These are phyloP conservation scores for Prunella strophiata DNA, from an alignment of 2,797 vertebrate species.

Conservation along the genomic window DNA sequence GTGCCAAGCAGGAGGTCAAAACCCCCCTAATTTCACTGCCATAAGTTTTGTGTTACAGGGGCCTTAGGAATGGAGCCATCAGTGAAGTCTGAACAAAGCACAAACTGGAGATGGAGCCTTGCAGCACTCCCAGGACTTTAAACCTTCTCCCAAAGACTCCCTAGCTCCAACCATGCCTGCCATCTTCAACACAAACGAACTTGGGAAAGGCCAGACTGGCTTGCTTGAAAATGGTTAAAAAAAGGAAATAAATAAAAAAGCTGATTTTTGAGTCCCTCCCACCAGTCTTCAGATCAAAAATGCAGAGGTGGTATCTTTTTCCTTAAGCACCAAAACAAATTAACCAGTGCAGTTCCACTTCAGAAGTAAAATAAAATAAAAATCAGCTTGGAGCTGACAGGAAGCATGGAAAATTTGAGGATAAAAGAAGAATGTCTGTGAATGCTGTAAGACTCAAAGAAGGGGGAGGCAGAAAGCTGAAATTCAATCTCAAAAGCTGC, in stretches of 20 bases:
- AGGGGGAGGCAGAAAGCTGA: not conserved
- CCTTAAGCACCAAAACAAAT: constrained; percentile 63
- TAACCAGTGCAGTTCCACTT: constrained; percentile 58
- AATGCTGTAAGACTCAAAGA: not conserved
- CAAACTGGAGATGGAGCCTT: not conserved
- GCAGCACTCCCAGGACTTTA: accelerated
- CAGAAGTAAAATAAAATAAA: constrained; percentile 25
- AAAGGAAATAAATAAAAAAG: not conserved
- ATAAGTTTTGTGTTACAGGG: not conserved
- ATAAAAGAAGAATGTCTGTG: constrained; percentile 29
- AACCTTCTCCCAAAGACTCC: not conserved
- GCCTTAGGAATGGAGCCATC: not conserved
- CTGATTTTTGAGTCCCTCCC: constrained; percentile 28
- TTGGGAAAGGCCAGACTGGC: not conserved
- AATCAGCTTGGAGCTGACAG: constrained; percentile 24
- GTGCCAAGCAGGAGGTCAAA: not conserved
- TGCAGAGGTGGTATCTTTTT: constrained; percentile 55
- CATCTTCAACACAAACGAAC: accelerated
- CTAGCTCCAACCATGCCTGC: not conserved
- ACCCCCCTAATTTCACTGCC: not conserved
- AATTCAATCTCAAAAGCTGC: constrained; percentile 16
- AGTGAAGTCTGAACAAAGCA: not conserved
- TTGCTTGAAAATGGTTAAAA: not conserved
- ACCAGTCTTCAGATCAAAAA: constrained; percentile 45
- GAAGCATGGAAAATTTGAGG: constrained; percentile 39